Evolutionary conservation across 2,113 vertebrate species (phyloP).

Genomic region (Elachura formosa): DNA sequence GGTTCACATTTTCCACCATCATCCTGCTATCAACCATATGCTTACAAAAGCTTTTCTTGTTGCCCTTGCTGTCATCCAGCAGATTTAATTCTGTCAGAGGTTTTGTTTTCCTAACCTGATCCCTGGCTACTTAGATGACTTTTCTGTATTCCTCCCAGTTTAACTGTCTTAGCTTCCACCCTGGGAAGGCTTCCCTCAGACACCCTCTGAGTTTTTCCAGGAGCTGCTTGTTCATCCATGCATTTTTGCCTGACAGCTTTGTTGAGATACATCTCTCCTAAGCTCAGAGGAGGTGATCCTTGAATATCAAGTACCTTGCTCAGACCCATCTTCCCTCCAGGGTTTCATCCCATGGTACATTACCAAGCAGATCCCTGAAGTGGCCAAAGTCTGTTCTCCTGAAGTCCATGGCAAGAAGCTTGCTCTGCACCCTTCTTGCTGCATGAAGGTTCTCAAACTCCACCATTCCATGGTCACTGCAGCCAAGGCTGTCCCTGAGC

Average conservation of each 20-base stretch:
- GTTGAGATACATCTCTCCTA: not conserved
- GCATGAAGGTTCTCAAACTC: not conserved
- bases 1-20: not conserved
- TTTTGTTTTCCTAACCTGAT: not conserved
- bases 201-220: not conserved
- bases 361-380: not conserved
- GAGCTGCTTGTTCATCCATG: not conserved
- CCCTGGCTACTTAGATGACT: not conserved
- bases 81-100: not conserved
- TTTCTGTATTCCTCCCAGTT: not conserved
- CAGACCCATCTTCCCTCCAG: not conserved
- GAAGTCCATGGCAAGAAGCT: not conserved
- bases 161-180: not conserved
- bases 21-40: not conserved
- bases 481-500: not conserved
- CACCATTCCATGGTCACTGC: not conserved
- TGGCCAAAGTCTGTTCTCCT: not conserved
- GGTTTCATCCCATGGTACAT: not conserved
- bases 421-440: not conserved
- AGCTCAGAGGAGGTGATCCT: not conserved
- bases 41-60: not conserved
- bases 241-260: not conserved
- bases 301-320: not conserved
- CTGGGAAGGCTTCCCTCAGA: not conserved
- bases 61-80: not conserved